Evolutionary conservation across 2,113 vertebrate genomes (phyloP).

Genomic region (Peucedramus taeniatus): DNA sequence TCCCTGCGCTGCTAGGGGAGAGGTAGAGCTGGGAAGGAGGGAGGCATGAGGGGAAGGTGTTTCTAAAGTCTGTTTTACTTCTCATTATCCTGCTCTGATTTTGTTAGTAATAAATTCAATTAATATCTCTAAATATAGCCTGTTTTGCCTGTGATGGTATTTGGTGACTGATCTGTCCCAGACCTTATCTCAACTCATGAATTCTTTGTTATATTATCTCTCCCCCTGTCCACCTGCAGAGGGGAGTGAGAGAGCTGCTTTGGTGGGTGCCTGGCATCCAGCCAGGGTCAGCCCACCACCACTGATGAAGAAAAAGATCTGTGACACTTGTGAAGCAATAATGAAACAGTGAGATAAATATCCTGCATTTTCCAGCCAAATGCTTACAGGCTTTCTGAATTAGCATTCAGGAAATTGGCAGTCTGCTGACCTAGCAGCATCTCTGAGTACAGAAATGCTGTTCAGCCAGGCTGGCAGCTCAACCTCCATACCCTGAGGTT

Average conservation of each 20-base stretch:
- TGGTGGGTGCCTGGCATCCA: background rate
- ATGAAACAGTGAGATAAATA: background rate
- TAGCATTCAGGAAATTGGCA: background rate
- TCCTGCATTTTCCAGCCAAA: background rate
- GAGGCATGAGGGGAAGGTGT: background rate
- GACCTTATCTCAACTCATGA: background rate
- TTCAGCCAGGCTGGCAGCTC: background rate
- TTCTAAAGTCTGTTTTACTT: background rate
- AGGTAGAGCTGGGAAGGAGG: background rate
- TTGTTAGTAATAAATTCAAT: background rate
- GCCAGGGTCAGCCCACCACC: background rate
- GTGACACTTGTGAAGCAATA: background rate
- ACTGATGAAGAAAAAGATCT: background rate
- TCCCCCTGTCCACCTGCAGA: background rate
- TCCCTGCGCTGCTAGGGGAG: accelerated
- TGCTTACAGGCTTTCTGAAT: background rate
- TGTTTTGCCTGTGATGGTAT: background rate
- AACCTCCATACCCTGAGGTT: background rate
- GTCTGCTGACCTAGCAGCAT: background rate
- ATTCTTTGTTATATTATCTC: background rate
- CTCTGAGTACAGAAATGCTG: background rate
- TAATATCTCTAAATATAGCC: background rate
- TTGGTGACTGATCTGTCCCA: background rate
- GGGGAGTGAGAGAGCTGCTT: background rate
- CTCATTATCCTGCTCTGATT: background rate